Conservation (phyloP, 2,888 invertebrate genomes). For the Mesorhabditis belari region DNA sequence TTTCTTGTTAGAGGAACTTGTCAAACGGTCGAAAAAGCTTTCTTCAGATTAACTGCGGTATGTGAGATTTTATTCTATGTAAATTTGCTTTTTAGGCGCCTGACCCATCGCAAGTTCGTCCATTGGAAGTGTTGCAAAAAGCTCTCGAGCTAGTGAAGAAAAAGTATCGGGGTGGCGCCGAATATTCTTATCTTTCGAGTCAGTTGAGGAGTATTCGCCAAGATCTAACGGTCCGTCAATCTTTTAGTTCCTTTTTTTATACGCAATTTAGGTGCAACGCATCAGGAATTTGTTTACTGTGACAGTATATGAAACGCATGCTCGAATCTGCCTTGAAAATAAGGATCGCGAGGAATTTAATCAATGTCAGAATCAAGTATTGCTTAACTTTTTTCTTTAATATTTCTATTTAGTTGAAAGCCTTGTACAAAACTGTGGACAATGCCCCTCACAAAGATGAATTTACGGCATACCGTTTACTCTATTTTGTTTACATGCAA, state of each 20-base stretch:
- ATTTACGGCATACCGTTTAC: conserved; percentile 88
- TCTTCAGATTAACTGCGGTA: conserved; percentile 78
- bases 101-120: conserved; percentile 75
- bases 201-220: conserved; percentile 95
- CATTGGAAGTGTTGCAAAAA: conserved; percentile 74
- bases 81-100: conserved; percentile 68
- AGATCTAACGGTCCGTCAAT: conserved; percentile 59
- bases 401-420: conserved; percentile 68
- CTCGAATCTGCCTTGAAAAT: conserved; percentile 88
- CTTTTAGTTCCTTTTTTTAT: conserved; percentile 56
- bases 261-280: conserved; percentile 97
- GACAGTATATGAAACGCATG: conserved; percentile 97
- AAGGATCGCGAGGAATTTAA: conserved; percentile 98
- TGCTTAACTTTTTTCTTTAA: neutral
- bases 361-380: conserved; percentile 6
- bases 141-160: conserved; percentile 83
- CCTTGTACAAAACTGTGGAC: conserved; percentile 66
- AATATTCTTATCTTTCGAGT: conserved; percentile 94
- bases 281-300: conserved; percentile 87
- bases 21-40: conserved; percentile 76
- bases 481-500: conserved; percentile 96
- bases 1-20: conserved; percentile 27
- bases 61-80: too few relatives aligned
- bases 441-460: conserved; percentile 68
- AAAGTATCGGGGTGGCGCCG: conserved; percentile 78